phyloP scores from a whole-genome alignment of 2,113 vertebrate species.

The Phaethornis superciliosus region DNA sequence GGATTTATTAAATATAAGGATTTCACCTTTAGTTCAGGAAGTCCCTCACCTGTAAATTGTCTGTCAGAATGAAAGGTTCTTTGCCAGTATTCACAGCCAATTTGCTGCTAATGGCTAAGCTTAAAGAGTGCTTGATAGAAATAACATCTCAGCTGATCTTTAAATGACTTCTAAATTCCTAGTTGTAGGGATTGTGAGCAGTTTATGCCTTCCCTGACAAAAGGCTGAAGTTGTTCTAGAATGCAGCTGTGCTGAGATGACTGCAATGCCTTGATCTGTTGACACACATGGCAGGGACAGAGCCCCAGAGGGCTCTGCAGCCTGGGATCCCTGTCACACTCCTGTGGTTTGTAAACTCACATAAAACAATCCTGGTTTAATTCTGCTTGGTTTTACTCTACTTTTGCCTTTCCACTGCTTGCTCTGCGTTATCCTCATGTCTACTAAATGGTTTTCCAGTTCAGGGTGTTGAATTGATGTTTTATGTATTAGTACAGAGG shows the following conservation, averaged over 20 bases:
- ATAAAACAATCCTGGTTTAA: background rate
- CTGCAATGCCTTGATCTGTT: background rate
- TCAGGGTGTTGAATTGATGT: background rate
- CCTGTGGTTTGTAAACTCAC: accelerated
- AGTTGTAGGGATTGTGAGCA: background rate
- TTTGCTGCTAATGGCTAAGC: conserved; percentile 23
- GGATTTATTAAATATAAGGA: background rate
- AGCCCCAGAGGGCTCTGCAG: background rate
- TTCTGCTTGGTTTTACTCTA: background rate
- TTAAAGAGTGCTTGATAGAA: conserved; percentile 15
- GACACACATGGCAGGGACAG: background rate
- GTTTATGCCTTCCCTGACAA: background rate
- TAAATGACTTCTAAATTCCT: conserved; percentile 8
- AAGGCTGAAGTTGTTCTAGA: conserved; percentile 8
- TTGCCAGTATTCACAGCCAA: conserved; percentile 1
- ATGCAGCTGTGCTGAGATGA: background rate
- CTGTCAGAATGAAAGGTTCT: conserved; percentile 15
- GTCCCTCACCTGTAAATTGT: background rate
- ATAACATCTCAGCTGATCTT: conserved; percentile 43
- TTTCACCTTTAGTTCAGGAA: background rate
- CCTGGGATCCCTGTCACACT: background rate
- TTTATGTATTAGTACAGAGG: background rate
- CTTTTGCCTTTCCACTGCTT: background rate
- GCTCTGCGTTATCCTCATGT: background rate
- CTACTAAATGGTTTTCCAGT: background rate